Base-by-base conservation (phyloP, 92 coral and sea anemone genomes). In the Zoanthus gigantus region DNA sequence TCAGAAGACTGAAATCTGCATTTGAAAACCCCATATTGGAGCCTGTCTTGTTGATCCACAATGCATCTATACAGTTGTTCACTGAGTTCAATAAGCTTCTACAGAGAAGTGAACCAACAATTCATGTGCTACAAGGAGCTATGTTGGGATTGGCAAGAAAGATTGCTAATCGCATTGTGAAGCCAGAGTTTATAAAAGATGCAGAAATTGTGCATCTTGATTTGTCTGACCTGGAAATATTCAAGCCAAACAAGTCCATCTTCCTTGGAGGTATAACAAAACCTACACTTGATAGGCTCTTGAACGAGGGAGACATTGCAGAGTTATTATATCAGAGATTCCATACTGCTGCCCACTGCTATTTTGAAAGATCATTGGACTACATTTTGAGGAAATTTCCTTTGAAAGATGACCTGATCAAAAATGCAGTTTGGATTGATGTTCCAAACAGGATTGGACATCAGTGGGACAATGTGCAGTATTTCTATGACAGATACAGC, bases 91-190 rank as follows among this genome's bases (percentile, higher is more conserved):
- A 78, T 66, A 85, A 90, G 69, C 86, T 90, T 7, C 34, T 90
- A 46, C 92, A 85, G 83, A 85, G 76, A 90, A 90, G 86, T 81
- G 89, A 85, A 14, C 88, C 88, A 28, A 76, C 88, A 58, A 57
- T 89, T 47, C 84, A 83, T 45, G 53, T 89, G 37, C 17, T 83
- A 28, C 72, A 76, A 83, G 47, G 53, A n/a, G 56, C 83, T 15
- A 82, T 89, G 82, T 60, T 89, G 74, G 23, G 76, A 31, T 32
- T 83, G 74, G 91, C 68, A 48, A 89, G 56, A 72, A 89, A 89
- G 67, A 60, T 16, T 16, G 67, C 67, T 14, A 60, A 16, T 60
- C 67, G 88, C 54, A 82, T 83, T 72, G 82, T 88, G 63, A 73
- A 82, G 88, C 84, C 84, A 3, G 4, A 65, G 12, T 61, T 54